Conservation (phyloP, 2,888 invertebrate species). For the Philhelius pedissequus region DNA sequence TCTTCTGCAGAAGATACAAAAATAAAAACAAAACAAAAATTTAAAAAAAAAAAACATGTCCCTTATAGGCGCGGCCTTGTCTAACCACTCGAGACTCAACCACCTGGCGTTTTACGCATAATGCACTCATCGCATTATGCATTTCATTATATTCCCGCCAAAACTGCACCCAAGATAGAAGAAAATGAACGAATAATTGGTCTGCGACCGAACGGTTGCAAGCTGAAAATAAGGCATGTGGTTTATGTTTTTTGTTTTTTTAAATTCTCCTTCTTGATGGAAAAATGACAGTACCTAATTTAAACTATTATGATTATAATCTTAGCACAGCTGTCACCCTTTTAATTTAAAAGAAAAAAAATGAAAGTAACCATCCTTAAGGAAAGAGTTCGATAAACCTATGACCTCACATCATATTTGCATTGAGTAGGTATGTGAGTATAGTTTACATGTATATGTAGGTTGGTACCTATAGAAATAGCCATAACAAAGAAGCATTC, state of each 20-base stretch:
- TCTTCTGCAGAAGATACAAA: not conserved
- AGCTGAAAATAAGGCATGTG: not conserved
- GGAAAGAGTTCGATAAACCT: conserved; percentile 9
- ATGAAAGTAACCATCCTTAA: conserved; percentile 23
- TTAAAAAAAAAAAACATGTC: not conserved
- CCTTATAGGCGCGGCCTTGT: conserved; percentile 3
- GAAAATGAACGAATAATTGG: not conserved
- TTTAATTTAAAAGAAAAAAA: not conserved
- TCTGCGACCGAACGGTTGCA: not conserved
- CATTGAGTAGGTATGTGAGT: conserved; percentile 1
- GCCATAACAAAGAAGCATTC: not conserved
- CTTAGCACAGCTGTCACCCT: conserved; percentile 41
- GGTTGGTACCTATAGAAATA: not conserved
- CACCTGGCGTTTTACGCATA: conserved; percentile 43
- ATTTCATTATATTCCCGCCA: not conserved
- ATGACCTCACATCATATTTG: not conserved
- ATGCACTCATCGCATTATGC: conserved; percentile 21
- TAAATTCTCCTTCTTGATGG: not conserved
- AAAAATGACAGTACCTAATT: conserved; percentile 32
- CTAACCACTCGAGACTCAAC: conserved; percentile 28
- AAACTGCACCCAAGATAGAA: conserved; percentile 12
- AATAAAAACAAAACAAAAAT: not conserved
- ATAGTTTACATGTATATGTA: too few species aligned
- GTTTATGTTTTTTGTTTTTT: not conserved
- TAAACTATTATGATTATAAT: conserved; percentile 43